phyloP scores from a whole-genome alignment of 2,888 invertebrate species.

The Limnephilus marmoratus region DNA sequence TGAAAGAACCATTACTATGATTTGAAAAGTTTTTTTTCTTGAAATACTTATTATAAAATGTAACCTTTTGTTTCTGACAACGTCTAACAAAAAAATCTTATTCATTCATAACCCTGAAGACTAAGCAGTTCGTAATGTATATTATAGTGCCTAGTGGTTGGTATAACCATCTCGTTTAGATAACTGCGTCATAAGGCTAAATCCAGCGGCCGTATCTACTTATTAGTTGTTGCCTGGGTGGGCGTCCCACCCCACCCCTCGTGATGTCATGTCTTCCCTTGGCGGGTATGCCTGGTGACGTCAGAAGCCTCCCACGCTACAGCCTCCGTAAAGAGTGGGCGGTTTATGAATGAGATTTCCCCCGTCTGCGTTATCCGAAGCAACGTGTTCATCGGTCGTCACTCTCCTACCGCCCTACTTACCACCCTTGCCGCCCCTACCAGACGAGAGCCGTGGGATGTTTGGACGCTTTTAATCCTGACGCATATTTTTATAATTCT shows the following conservation, averaged over 20 bases:
- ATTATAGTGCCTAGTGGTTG: too few relatives aligned
- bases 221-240: slow-evolving; percentile 30
- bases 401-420: neutral
- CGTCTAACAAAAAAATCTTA: neutral
- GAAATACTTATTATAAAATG: neutral
- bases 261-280: slow-evolving; percentile 28
- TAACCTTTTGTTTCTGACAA: neutral
- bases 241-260: slow-evolving; percentile 19
- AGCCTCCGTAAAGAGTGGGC: slow-evolving; percentile 40
- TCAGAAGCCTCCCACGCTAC: neutral
- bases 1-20: neutral
- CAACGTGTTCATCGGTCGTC: neutral
- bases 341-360: neutral
- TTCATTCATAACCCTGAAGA: neutral
- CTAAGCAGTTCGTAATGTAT: neutral
- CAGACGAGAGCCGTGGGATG: neutral
- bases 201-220: neutral
- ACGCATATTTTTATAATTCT: neutral
- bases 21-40: neutral
- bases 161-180: neutral
- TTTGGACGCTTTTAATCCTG: neutral
- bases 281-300: neutral
- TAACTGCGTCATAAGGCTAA: neutral
- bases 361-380: neutral
- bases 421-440: neutral